Evolutionary conservation across 2,797 vertebrate genomes (phyloP), one percentile per base, ranked within the genome.

Genomic region (Delichon dasypus): DNA sequence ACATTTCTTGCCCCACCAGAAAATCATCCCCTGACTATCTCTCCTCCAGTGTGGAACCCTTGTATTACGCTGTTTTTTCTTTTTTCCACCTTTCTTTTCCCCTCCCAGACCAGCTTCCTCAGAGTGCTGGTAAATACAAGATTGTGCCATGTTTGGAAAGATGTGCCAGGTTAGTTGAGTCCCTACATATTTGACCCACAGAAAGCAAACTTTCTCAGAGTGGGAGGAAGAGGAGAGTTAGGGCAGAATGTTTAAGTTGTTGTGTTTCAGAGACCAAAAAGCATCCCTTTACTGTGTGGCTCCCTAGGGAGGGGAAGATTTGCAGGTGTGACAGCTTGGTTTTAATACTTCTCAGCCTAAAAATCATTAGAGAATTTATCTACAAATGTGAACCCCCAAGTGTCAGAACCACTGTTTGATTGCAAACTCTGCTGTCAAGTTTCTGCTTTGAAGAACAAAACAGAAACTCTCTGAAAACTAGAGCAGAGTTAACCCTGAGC

Each of bases 171-270:
- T 66, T 58, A 42, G 11, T 16, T 44, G 38, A 77, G 13, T 76
- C 32, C 32, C 11, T 85, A 5, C 0, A 0, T 40, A 3, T 74
- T 79, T 91, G 29, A 62, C 7, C 20, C 21, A 5, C 1, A 11
- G n/a, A 87, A 30, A 67, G 11, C 45, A 68, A 65, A 40, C 11
- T 83, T 86, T 25, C 44, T 89, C 45, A 57, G 50, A 48, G 26
- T 13, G 13, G 30, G 21, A 38, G 10, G 34, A 81, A 84, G 55
- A 72, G 16, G 25, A 82, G 36, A 73, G 1, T 1, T 18, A 48
- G 29, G 10, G 34, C 42, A 87, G 74, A 79, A 85, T 7, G 32
- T 80, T 79, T 81, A 14, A 44, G 23, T 19, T 75, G 48, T 10
- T 58, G 57, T 48, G 12, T 47, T 90, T 91, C 54, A 90, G 40